Base-by-base conservation (phyloP, 1,140 invertebrate species). In the Ganaspis sp. region DNA sequence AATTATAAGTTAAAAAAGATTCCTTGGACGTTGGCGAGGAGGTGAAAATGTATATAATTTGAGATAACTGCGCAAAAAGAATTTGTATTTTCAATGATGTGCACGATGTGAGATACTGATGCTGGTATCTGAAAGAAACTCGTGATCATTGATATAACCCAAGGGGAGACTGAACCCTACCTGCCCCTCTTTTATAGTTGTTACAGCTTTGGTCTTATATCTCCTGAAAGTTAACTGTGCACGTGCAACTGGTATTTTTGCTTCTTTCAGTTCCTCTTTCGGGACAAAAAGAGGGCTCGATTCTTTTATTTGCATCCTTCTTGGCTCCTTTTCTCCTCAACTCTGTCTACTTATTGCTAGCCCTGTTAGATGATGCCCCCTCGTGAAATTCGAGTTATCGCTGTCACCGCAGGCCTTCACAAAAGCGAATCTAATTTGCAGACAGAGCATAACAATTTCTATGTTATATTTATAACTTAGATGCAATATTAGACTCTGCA, bases 371-470 rank as follows among this genome's bases (percentile, higher is more conserved):
- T 37, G 70, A 42, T 26, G 70, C 37, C 37, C 53, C 19, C 53
- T 37, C 77, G 54, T 64, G 49, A 81, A 75, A 75, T 75, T 73
- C 81, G 53, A 83, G 80, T 83, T 84, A 84, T 81, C 81, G 79
- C 75, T 84, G 81, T 84, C 81, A 83, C 81, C 83, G 75, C 71
- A 19, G 54, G 74, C 21, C 42, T 45, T 71, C 45, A 58, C 37
- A 54, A 54, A 45, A 49, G 72, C 53, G 53, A 38, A 29, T 74
- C 72, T 74, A 58, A 74, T 74, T 74, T 74, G 17, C 38, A 42
- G 72, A 38, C 72, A 29, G 42, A 54, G 72, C 72, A 74, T 73
- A 23, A 45, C 17, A 45, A 71, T 23, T 17, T 15, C 72, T 58
- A 76, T 77, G 75, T 23, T 29, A 23, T 54, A 73, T 54, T 37